Evolutionary conservation across 2,113 vertebrate species (phyloP).

Genomic region (Ahaetulla prasina): DNA sequence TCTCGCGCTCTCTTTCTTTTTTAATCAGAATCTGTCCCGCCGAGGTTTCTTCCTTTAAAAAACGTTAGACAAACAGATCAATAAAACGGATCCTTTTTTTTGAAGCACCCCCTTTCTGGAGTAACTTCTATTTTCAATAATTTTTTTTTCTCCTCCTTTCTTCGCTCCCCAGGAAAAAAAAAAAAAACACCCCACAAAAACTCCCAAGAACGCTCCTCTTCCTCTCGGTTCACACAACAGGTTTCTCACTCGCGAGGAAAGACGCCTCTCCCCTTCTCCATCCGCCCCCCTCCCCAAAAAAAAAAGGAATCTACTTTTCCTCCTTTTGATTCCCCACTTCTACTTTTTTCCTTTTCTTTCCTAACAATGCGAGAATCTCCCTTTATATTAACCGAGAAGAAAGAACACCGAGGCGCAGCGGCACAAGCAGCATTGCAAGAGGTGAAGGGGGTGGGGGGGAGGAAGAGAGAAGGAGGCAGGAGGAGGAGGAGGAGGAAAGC

Average conservation of each 20-base stretch:
- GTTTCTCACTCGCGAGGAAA: not conserved
- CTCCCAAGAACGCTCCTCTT: too few species aligned
- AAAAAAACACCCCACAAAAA: too few species aligned
- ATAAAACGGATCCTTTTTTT: too few species aligned
- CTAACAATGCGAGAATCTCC: not conserved
- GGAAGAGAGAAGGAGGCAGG: too few species aligned
- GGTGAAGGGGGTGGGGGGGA: not conserved
- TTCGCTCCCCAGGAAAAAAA: not conserved
- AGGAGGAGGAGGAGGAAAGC: too few species aligned
- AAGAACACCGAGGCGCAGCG: not conserved
- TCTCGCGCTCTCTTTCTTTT: not conserved
- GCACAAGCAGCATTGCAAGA: not conserved
- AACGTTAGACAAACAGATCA: not conserved
- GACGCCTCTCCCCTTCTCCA: not conserved
- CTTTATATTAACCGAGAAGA: not conserved
- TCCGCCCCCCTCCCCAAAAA: not conserved
- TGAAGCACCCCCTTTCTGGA: too few species aligned
- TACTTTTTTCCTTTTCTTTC: too few species aligned
- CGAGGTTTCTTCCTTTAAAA: not conserved
- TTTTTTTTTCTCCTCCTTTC: not conserved
- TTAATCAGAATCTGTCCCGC: not conserved
- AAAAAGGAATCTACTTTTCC: not conserved
- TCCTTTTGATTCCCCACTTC: not conserved
- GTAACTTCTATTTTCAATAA: not conserved
- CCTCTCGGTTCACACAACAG: not conserved